phyloP scores from a whole-genome alignment of 2,113 vertebrate species.

The Uria lomvia region DNA sequence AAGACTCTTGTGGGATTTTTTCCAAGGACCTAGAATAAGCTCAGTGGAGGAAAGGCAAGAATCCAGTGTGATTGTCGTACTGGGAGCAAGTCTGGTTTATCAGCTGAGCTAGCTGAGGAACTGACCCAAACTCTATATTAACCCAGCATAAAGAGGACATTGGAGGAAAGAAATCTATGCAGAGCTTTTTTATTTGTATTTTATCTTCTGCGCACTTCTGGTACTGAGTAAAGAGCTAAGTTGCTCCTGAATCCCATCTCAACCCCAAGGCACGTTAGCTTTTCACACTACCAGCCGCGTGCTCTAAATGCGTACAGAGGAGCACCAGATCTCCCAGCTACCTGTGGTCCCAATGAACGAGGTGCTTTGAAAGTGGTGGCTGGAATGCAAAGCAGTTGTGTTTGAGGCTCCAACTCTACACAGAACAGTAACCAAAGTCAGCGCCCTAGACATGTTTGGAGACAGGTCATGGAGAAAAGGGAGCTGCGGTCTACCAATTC shows the following conservation, averaged over 20 bases:
- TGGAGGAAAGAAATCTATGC: neutral
- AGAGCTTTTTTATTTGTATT: neutral
- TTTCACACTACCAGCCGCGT: neutral
- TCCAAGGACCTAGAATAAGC: neutral
- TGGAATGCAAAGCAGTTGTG: neutral
- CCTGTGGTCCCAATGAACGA: neutral
- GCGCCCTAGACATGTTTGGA: neutral
- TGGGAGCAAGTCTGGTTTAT: neutral
- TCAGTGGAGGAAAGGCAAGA: neutral
- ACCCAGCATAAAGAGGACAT: neutral
- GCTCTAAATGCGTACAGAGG: neutral
- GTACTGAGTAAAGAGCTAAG: neutral
- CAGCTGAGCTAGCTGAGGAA: neutral
- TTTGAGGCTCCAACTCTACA: neutral
- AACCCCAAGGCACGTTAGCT: fast-evolving
- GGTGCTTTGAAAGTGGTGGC: neutral
- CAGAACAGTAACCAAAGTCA: neutral
- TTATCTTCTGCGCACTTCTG: neutral
- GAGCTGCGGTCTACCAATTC: fast-evolving
- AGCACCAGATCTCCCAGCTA: neutral
- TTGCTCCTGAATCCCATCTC: neutral
- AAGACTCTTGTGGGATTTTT: neutral
- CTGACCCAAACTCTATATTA: neutral
- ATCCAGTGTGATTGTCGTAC: neutral
- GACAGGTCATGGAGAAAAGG: neutral